These are phyloP conservation scores for Hofmannophila pseudospretella DNA, from an alignment of 2,888 invertebrate genomes.

Conservation along the genomic window DNA sequence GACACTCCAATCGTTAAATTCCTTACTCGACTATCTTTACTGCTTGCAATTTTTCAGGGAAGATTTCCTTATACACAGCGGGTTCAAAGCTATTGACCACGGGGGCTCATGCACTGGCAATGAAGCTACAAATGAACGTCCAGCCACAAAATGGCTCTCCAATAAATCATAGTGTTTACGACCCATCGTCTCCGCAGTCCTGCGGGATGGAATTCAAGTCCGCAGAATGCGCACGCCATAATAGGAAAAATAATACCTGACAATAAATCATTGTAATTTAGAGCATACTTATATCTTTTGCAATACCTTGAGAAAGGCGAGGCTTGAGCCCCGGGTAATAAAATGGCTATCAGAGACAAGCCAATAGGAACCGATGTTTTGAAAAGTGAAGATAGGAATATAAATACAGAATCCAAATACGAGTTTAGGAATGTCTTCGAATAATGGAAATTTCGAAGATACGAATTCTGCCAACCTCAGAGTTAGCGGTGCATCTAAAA, in stretches of 20 bases:
- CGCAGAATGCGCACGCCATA: conserved; percentile 25
- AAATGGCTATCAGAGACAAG: neutral
- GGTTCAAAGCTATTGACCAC: conserved; percentile 5
- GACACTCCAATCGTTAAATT: too few species aligned
- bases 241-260: conserved; percentile 31
- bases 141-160: conserved; percentile 36
- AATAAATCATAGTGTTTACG: conserved; percentile 56
- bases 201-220: conserved; percentile 21
- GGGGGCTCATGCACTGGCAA: conserved; percentile 18
- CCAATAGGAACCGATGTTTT: neutral
- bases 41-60: too few species aligned
- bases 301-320: conserved; percentile 3
- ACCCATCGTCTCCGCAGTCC: conserved; percentile 27
- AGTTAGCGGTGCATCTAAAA: too few species aligned
- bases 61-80: too few species aligned
- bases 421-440: too few species aligned
- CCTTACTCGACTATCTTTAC: too few species aligned
- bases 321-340: neutral
- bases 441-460: too few species aligned
- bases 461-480: too few species aligned
- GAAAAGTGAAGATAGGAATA: neutral
- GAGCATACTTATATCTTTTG: conserved; percentile 27
- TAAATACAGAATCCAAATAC: too few species aligned
- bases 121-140: conserved; percentile 43
- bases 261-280: conserved; percentile 49